These are phyloP conservation scores for Triplophysa rosa DNA, from an alignment of 2,113 vertebrate species.

Conservation along the genomic window DNA sequence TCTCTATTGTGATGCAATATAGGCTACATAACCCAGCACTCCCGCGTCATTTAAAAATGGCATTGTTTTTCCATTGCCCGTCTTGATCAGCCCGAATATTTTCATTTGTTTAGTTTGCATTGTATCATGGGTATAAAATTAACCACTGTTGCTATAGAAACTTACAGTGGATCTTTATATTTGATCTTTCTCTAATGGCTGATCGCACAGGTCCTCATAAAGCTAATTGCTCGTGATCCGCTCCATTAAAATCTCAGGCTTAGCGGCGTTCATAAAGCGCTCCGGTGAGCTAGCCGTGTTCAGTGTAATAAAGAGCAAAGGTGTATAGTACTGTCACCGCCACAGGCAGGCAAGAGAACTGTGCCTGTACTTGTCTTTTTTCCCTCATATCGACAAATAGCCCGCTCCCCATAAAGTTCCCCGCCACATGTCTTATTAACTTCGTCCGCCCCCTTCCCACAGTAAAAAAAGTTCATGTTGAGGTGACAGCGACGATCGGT, in stretches of 20 bases:
- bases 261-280: slow-evolving; percentile 1
- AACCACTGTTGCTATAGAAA: not conserved
- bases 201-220: not conserved
- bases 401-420: not conserved
- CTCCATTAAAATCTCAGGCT: slow-evolving; percentile 22
- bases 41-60: not conserved
- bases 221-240: slow-evolving; percentile 24
- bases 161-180: slow-evolving; percentile 17
- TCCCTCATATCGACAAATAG: slow-evolving; percentile 15
- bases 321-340: slow-evolving; percentile 29
- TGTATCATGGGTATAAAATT: not conserved
- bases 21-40: not conserved
- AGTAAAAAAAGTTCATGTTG: not conserved
- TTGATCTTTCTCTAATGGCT: slow-evolving; percentile 1
- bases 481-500: slow-evolving; percentile 12
- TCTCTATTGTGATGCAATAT: no score
- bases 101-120: not conserved
- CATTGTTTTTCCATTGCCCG: not conserved
- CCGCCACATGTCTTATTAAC: not conserved
- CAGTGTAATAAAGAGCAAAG: slow-evolving; percentile 7
- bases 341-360: slow-evolving; percentile 8
- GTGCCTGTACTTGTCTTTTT: not conserved
- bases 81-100: not conserved
- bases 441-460: not conserved
- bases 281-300: not conserved